Percentiles rank a stretch among this genome's conserved stretches.
phyloP scores from a whole-genome alignment of 1,140 invertebrate species.

The Xylocopa sonorina region DNA sequence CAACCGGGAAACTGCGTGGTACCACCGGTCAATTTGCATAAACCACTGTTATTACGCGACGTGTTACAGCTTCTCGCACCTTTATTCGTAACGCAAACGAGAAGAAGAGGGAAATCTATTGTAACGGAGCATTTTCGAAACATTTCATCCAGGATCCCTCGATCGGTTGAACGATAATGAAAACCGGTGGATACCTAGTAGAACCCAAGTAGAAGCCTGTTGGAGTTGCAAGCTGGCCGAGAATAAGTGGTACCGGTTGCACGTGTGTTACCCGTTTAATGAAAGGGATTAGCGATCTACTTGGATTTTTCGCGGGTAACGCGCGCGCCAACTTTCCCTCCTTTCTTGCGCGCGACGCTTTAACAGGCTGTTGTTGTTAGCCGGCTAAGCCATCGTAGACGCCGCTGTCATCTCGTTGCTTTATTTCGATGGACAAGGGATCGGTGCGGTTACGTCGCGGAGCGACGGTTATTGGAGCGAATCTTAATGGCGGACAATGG shows the following conservation, averaged over 20 bases:
- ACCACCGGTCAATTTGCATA: neutral
- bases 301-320: neutral
- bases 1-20: neutral
- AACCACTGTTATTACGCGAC: conserved; percentile 14
- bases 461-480: neutral
- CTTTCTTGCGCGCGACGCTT: neutral
- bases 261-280: conserved; percentile 22
- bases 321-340: neutral
- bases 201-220: no score
- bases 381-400: neutral
- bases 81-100: neutral
- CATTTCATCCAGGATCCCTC: no score
- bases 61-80: neutral
- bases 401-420: neutral
- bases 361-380: conserved; percentile 4
- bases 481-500: neutral
- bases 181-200: no score
- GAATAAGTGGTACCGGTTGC: no score
- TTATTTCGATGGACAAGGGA: no score
- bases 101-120: no score
- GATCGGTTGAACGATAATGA: no score
- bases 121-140: no score
- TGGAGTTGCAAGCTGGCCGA: no score
- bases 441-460: neutral
- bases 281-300: conserved; percentile 33